These are phyloP conservation scores for Drosophila fuyamai DNA, from an alignment of 1,140 invertebrate genomes.

Conservation along the genomic window DNA sequence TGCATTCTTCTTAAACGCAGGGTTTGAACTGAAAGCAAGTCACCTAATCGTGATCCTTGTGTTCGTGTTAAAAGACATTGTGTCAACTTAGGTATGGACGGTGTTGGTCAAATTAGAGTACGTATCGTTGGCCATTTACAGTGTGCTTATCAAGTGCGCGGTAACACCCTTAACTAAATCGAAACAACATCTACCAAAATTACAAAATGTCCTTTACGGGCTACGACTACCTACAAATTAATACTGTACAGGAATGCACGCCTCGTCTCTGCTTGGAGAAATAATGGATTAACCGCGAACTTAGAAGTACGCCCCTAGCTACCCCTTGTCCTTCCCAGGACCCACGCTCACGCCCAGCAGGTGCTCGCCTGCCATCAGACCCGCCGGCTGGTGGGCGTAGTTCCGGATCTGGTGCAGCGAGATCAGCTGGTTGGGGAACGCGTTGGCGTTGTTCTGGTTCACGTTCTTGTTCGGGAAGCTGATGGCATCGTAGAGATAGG, in stretches of 20 bases:
- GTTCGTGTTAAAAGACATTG: constrained; percentile 15
- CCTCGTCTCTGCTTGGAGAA: constrained; percentile 34
- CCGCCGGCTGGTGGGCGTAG: constrained; percentile 95
- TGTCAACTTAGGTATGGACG: constrained; percentile 63
- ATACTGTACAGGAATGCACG: constrained; percentile 77
- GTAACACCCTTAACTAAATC: constrained; percentile 23
- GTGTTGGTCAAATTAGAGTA: constrained; percentile 63
- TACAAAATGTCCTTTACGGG: constrained; percentile 10
- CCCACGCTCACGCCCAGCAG: constrained; percentile 83
- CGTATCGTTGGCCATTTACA: constrained; percentile 64
- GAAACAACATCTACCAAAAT: constrained; percentile 27
- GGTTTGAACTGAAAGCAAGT: not conserved
- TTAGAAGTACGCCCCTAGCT: constrained; percentile 84
- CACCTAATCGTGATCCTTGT: not conserved
- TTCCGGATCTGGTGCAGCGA: constrained; percentile 98
- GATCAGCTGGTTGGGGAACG: constrained; percentile 97
- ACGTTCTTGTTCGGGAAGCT: constrained; percentile 88
- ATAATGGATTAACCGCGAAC: constrained; percentile 35
- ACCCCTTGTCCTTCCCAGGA: constrained; percentile 84
- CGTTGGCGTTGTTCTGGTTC: constrained; percentile 87
- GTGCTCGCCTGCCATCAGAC: constrained; percentile 83
- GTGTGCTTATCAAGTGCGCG: constrained; percentile 8
- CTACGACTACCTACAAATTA: constrained; percentile 79
- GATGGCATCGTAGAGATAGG: constrained; percentile 97
- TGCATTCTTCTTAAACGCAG: not conserved